Base-by-base conservation (phyloP, 2,797 vertebrate genomes). In the Malurus splendens region DNA sequence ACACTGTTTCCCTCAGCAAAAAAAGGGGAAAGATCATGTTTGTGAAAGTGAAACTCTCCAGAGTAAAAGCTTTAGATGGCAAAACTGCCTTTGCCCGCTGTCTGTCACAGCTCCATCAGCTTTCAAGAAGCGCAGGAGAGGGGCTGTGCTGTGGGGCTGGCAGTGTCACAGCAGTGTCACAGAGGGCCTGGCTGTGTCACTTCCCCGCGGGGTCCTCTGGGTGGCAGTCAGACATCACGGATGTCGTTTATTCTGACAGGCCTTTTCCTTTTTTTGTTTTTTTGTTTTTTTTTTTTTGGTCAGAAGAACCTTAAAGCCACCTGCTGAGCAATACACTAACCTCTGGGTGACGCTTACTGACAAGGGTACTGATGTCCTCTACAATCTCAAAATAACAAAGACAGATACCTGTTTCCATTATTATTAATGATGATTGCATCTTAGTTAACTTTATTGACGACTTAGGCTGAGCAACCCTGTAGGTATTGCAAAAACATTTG, bases 131-230 rank as follows among this genome's bases (percentile, higher is more conserved):
- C 16, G 23, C n/a, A 2, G 33, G 23, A 9, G 20, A 22, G 51
- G 51, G 42, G 59, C 60, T 10, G 71, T 56, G 78, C 47, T 6
- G 1, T 3, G 30, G 14, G n/a, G 10, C 39, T 77, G 33, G 12
- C 51, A 1, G 6, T 20, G 19, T 57, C 80, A 50, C 45, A 0
- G 32, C 51, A 1, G 5, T 20, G 19, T 57, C 80, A 50, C 45
- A 0, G 32, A 12, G 18, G 33, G 28, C 56, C 38, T 1, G 50
- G 14, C 41, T 41, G 36, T 75, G 80, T 75, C 87, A 8, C 36
- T 90, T 84, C 72, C 55, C 51, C 4, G 2, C 9, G 2, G 50
- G 39, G 3, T 77, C 92, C 93, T 93, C 92, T 89, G 93, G 89
- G 87, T 86, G 87, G 77, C 93, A 91, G 16, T 76, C 71, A 18